Base-by-base conservation (phyloP, 2,113 vertebrate species). In the Corythornis madagascariensis region DNA sequence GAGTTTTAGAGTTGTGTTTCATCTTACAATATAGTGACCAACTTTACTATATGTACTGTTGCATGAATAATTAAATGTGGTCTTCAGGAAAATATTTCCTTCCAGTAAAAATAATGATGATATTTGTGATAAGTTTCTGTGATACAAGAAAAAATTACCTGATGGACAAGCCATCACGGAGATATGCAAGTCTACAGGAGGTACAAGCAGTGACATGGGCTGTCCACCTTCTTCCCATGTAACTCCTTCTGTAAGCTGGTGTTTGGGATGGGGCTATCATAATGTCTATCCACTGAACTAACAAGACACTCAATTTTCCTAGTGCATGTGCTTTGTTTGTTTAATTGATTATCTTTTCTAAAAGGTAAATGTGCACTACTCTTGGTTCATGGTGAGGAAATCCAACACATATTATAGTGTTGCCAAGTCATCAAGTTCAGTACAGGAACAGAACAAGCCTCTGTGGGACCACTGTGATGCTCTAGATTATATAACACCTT, bases 171-270 rank as follows among this genome's bases (percentile, higher is more conserved):
- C 31, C 0, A 1, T 42, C 33, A 70, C 1, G 2, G 20, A 84
- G 35, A 45, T 47, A 17, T 26, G 24, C 16, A 66, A 47, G 55
- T 43, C 8, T 53, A 16, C 21, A 28, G 22, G n/a, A 65, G n/a
- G 47, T 42, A 18, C 9, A 72, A 83, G 43, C 48, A 76, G 19
- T 15, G 14, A 9, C 21, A 15, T 2, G 35, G 31, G 31, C 59
- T 76, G 29, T 43, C 10, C 20, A 12, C 15, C 35, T 25, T 52
- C n/a, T 26, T 17, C 33, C 48, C 20, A 6, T 4, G 11, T 4
- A 61, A 55, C 10, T 29, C 48, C n/a, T 55, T 21, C 26, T 5
- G 1, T 3, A 1, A 52, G 28, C 0, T n/a, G 8, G 8, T 47
- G 28, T 66, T 86, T 50, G 50, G 15, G 61, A 31, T 63, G 28